Conservation (phyloP, 2,888 invertebrate genomes). For the Chaetogeoica ovagalla region DNA sequence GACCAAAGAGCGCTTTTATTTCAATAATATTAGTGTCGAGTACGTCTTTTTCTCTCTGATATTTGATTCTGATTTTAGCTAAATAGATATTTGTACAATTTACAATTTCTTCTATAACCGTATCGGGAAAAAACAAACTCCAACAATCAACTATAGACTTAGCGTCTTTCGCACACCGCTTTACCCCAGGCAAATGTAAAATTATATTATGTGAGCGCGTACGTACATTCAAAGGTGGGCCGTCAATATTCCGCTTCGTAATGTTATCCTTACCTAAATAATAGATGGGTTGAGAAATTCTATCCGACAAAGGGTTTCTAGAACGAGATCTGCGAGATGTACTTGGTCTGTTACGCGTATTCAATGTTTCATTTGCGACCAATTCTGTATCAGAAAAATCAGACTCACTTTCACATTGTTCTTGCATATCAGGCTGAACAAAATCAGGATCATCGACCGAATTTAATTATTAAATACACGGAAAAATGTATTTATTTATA, state of each 20-base stretch:
- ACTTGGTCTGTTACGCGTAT: no score
- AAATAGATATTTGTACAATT: constrained; percentile 32
- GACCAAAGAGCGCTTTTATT: constrained; percentile 28
- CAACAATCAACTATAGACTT: constrained; percentile 25
- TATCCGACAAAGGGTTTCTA: no score
- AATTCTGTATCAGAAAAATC: no score
- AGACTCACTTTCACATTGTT: no score
- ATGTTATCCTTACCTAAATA: constrained; percentile 21
- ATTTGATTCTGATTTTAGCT: constrained; percentile 22
- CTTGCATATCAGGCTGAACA: no score
- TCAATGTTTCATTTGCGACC: no score
- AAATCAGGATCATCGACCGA: no score
- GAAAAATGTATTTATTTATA: no score
- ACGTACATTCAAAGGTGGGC: constrained; percentile 1
- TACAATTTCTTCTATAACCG: constrained; percentile 30
- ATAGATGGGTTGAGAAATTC: no score
- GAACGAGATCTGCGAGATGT: no score
- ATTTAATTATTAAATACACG: no score
- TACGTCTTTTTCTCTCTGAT: constrained; percentile 10
- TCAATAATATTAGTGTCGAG: constrained; percentile 10
- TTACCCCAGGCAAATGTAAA: constrained; percentile 6
- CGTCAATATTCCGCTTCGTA: constrained; percentile 7
- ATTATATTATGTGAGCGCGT: constrained; percentile 7
- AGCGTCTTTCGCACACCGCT: constrained; percentile 7
- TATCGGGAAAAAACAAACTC: constrained; percentile 28